phyloP scores from a whole-genome alignment of 2,888 invertebrate genomes.

The Endomychus coccineus region DNA sequence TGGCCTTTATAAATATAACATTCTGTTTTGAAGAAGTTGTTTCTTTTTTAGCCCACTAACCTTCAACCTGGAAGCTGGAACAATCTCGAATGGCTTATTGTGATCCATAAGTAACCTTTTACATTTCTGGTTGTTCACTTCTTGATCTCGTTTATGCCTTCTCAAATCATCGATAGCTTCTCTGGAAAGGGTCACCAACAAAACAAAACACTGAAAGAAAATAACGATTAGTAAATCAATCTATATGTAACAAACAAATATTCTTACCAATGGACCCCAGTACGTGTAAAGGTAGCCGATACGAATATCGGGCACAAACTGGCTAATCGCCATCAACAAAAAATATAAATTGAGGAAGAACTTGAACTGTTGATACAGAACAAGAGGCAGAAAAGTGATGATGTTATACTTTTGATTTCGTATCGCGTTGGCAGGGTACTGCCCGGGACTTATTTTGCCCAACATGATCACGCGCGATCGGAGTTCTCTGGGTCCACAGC shows the following conservation, averaged over 20 bases:
- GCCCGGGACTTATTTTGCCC: slow-evolving; percentile 69
- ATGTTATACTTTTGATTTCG: slow-evolving; percentile 97
- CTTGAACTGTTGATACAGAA: slow-evolving; percentile 96
- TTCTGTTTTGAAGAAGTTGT: background rate
- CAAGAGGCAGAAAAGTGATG: slow-evolving; percentile 81
- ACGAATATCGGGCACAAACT: slow-evolving; percentile 93
- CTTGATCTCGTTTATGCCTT: slow-evolving; percentile 86
- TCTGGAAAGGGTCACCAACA: slow-evolving; percentile 90
- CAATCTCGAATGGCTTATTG: slow-evolving; percentile 55
- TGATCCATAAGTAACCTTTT: slow-evolving; percentile 61
- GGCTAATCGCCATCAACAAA: slow-evolving; percentile 94
- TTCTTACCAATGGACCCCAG: slow-evolving; percentile 87
- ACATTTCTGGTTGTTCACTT: slow-evolving; percentile 93
- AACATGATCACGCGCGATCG: slow-evolving; percentile 70
- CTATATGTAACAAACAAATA: slow-evolving; percentile 5
- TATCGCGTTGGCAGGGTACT: slow-evolving; percentile 91
- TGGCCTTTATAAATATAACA: background rate
- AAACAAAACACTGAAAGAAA: slow-evolving; percentile 68
- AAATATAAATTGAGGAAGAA: slow-evolving; percentile 99
- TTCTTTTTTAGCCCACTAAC: too few species aligned
- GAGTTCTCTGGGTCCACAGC: slow-evolving; percentile 66
- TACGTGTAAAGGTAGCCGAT: slow-evolving; percentile 98
- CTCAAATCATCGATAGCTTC: slow-evolving; percentile 96
- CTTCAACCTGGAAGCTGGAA: slow-evolving; percentile 79
- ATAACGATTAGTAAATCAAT: slow-evolving; percentile 1